Evolutionary conservation across 2,888 invertebrate species (phyloP).

Genomic region (Brenthis ino): DNA sequence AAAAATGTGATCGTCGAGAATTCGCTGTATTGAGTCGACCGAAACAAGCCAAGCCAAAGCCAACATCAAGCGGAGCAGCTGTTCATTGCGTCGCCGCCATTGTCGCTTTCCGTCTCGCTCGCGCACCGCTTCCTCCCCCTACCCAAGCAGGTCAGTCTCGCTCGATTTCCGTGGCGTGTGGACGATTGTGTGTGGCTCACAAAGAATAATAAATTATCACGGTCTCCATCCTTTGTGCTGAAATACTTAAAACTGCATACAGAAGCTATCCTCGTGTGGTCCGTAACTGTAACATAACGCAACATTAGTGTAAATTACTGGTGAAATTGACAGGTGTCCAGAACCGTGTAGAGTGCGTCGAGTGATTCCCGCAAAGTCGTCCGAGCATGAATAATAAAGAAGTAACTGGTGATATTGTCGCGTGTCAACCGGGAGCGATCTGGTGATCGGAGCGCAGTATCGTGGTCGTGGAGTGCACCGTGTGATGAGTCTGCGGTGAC

Average conservation of each 20-base stretch:
- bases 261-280: conserved; percentile 28
- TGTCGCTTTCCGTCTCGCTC: conserved; percentile 63
- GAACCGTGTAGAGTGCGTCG: conserved; percentile 67
- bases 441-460: conserved; percentile 69
- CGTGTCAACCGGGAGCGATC: conserved; percentile 65
- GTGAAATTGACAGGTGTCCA: conserved; percentile 61
- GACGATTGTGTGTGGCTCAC: conserved; percentile 54
- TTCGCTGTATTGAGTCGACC: conserved; percentile 24
- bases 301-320: conserved; percentile 47
- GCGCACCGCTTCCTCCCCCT: conserved; percentile 50
- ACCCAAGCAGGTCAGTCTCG: conserved; percentile 66
- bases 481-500: conserved; percentile 80
- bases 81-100: conserved; percentile 73
- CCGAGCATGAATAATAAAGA: conserved; percentile 81
- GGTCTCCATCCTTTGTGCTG: conserved; percentile 77
- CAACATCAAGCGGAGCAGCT: conserved; percentile 60
- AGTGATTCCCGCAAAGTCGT: conserved; percentile 72
- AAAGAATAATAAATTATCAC: conserved; percentile 54
- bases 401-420: conserved; percentile 75
- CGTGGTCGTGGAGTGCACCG: conserved; percentile 53
- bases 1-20: conserved; percentile 13
- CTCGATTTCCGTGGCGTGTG: conserved; percentile 70
- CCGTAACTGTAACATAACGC: conserved; percentile 35
- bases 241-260: conserved; percentile 51
- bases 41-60: conserved; percentile 41